phyloP scores from a whole-genome alignment of 2,888 invertebrate genomes.

The Tiliacea aurago region DNA sequence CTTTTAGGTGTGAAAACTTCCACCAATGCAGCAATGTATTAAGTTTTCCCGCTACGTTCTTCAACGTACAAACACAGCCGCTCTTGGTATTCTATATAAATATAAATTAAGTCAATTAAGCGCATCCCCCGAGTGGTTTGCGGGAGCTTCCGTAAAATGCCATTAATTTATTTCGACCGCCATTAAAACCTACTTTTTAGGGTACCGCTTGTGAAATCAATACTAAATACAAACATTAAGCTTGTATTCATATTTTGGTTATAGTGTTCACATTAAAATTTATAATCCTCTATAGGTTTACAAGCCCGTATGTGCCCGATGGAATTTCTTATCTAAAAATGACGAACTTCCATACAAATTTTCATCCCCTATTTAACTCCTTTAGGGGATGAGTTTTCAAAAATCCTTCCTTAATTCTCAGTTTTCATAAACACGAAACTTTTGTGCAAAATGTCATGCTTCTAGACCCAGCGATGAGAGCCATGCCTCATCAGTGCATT shows the following conservation, averaged over 20 bases:
- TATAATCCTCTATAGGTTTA: too few species aligned
- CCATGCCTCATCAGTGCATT: not conserved
- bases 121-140: conserved; percentile 50
- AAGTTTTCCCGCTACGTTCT: not conserved
- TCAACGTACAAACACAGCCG: conserved; percentile 29
- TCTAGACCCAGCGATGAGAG: not conserved
- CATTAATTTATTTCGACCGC: conserved; percentile 64
- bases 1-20: not conserved
- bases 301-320: not conserved
- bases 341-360: not conserved
- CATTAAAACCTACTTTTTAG: conserved; percentile 54
- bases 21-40: not conserved
- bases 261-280: not conserved
- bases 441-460: not conserved
- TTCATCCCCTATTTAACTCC: not conserved
- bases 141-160: conserved; percentile 53
- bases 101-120: conserved; percentile 59
- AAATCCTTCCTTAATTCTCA: not conserved
- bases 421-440: not conserved
- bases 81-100: conserved; percentile 18
- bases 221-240: conserved; percentile 12
- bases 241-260: not conserved
- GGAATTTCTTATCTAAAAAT: not conserved
- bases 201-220: conserved; percentile 27
- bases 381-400: not conserved